These are phyloP conservation scores for Platygyra sinensis DNA, from an alignment of 64 coral and sea anemone genomes.

Conservation along the genomic window DNA sequence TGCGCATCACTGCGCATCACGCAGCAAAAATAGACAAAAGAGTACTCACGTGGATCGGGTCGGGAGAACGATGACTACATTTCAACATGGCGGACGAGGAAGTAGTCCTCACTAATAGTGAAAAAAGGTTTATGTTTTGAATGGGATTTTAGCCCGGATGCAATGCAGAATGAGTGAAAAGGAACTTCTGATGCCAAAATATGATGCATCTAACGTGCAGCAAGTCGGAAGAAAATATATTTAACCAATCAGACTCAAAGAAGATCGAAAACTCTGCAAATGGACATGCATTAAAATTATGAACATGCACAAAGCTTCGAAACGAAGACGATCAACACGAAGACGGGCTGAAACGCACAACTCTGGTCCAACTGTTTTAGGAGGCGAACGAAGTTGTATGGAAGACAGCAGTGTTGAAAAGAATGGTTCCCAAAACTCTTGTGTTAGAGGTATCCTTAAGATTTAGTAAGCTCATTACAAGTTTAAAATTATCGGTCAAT, in stretches of 20 bases:
- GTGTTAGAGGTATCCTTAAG: constrained; percentile 41
- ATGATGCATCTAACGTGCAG: neutral
- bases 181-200: neutral
- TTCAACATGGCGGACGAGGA: neutral
- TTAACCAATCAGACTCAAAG: neutral
- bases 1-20: neutral
- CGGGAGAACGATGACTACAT: neutral
- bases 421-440: neutral
- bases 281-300: neutral
- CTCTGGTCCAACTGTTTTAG: neutral
- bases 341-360: neutral
- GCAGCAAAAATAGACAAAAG: neutral
- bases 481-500: no score
- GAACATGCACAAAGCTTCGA: neutral
- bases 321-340: neutral
- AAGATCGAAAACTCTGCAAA: neutral
- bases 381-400: neutral
- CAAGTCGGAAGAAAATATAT: neutral
- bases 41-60: neutral
- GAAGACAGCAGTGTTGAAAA: neutral
- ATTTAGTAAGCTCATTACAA: no score
- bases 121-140: neutral
- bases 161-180: neutral
- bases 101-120: no score
- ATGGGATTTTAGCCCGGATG: neutral